Conservation (phyloP, 2,888 invertebrate species). For the Doris montereyensis region DNA sequence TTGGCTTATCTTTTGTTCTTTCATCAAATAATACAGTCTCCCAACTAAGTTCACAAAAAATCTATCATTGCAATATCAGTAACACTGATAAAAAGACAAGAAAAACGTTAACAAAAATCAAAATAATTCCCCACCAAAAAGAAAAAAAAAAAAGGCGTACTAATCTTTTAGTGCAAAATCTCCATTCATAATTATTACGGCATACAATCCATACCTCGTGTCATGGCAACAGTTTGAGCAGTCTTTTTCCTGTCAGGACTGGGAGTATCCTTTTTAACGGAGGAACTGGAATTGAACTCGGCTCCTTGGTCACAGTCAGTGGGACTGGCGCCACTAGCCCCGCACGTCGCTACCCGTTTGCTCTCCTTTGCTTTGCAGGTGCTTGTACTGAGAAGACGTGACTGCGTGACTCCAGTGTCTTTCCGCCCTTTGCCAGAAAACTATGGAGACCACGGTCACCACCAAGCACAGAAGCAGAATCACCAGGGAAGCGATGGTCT, state of each 20-base stretch:
- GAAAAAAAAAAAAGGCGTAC: background rate
- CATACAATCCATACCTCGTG: too few relatives aligned
- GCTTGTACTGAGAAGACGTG: background rate
- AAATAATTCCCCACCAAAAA: background rate
- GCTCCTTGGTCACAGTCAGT: background rate
- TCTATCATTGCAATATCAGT: too few relatives aligned
- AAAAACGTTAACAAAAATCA: background rate
- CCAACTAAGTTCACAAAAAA: too few relatives aligned
- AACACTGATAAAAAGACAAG: too few relatives aligned
- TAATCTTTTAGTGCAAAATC: too few relatives aligned
- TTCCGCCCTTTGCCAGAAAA: constrained; percentile 84
- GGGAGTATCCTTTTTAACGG: background rate
- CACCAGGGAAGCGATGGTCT: constrained; percentile 59
- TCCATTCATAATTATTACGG: too few relatives aligned
- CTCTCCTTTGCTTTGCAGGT: background rate
- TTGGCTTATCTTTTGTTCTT: too few relatives aligned
- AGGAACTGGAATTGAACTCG: background rate
- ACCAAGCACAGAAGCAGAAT: constrained; percentile 68
- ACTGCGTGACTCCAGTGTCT: constrained; percentile 17
- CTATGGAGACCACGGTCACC: constrained; percentile 87
- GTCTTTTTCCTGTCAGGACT: background rate
- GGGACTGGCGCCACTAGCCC: background rate
- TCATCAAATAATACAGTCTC: too few relatives aligned
- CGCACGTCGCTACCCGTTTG: background rate
- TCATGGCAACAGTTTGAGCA: too few relatives aligned